Percentiles rank a stretch among this genome's conserved stretches.
phyloP scores from a whole-genome alignment of 2,113 vertebrate species.

The Ptychochromis oligacanthus region DNA sequence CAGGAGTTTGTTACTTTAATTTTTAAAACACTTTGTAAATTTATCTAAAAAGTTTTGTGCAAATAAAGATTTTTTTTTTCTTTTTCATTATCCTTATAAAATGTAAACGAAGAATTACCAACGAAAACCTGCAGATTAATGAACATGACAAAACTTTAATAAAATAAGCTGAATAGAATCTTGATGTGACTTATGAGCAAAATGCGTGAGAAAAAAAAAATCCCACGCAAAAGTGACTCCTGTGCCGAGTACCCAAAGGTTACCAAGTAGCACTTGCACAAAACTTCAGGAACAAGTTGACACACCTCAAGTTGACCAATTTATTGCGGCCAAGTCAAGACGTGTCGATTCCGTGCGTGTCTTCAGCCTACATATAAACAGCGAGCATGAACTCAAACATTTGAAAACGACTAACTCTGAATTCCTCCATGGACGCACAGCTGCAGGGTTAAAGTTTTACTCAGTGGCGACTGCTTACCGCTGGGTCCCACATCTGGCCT shows the following conservation, averaged over 20 bases:
- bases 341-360: neutral
- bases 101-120: rapidly evolving
- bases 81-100: neutral
- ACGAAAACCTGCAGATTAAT: rapidly evolving
- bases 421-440: neutral
- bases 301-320: neutral
- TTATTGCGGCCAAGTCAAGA: neutral
- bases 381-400: neutral
- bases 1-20: neutral
- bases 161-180: too few relatives aligned
- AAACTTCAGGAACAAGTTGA: neutral
- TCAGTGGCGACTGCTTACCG: slow-evolving; percentile 22
- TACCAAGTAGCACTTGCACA: neutral
- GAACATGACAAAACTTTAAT: neutral
- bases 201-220: neutral
- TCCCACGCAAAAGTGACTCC: neutral
- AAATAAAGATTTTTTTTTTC: rapidly evolving
- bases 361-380: neutral
- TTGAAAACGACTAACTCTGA: neutral
- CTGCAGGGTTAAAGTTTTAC: neutral
- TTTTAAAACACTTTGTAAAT: neutral
- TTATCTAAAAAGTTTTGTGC: neutral
- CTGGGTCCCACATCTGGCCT: slow-evolving; percentile 32
- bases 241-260: neutral
- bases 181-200: neutral